These are phyloP conservation scores for Zygaena filipendulae DNA, from an alignment of 2,888 invertebrate species.

Conservation along the genomic window DNA sequence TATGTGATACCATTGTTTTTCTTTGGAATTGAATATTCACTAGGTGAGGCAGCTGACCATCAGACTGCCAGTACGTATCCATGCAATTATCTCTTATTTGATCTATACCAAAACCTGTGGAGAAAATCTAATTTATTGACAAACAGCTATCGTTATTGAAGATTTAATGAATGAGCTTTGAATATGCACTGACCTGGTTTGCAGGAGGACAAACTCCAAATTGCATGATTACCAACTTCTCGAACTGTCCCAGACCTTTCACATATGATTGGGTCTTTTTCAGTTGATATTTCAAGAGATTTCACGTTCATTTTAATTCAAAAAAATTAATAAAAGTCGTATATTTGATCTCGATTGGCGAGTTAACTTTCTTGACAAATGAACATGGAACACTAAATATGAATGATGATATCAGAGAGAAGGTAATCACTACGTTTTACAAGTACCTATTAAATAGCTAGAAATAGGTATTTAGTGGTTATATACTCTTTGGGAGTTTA, in stretches of 20 bases:
- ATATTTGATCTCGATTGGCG: too few relatives aligned
- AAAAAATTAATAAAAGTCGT: too few relatives aligned
- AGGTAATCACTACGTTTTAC: too few relatives aligned
- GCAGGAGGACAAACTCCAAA: slow-evolving; percentile 98
- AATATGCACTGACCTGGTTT: too few relatives aligned
- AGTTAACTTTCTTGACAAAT: too few relatives aligned
- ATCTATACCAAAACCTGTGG: slow-evolving; percentile 94
- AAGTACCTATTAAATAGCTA: too few relatives aligned
- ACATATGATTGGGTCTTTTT: slow-evolving; percentile 56
- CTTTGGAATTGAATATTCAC: slow-evolving; percentile 97
- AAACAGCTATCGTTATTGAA: too few relatives aligned
- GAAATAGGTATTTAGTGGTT: too few relatives aligned
- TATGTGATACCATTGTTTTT: slow-evolving; percentile 94
- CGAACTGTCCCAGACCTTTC: slow-evolving; percentile 61
- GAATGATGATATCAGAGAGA: too few relatives aligned
- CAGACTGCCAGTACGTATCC: slow-evolving; percentile 99
- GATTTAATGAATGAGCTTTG: neutral
- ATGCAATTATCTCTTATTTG: slow-evolving; percentile 94
- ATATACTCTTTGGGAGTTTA: too few relatives aligned
- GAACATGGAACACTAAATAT: too few relatives aligned
- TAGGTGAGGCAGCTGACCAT: slow-evolving; percentile 97
- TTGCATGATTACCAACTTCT: slow-evolving; percentile 93
- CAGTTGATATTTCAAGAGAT: slow-evolving; percentile 50
- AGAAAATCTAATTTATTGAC: slow-evolving; percentile 4
- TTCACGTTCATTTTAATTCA: too few relatives aligned